These are phyloP conservation scores for Furcifer pardalis DNA, from an alignment of 2,797 vertebrate genomes.

Conservation along the genomic window DNA sequence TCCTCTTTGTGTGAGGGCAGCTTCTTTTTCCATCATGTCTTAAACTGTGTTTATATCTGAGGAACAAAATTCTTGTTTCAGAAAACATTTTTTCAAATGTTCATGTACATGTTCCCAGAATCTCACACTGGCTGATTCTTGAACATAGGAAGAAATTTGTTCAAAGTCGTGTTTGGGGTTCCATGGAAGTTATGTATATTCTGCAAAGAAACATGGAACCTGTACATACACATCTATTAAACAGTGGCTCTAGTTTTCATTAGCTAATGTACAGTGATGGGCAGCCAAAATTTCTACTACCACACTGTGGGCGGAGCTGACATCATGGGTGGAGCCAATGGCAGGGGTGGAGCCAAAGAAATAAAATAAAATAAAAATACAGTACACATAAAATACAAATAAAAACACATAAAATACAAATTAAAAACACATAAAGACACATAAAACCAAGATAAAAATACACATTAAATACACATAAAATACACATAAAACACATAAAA, in stretches of 20 bases:
- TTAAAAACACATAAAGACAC: too few species aligned
- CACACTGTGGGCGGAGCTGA: too few species aligned
- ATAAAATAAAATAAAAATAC: too few species aligned
- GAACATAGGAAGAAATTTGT: neutral
- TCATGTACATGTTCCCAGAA: neutral
- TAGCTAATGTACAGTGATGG: neutral
- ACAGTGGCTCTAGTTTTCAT: conserved; percentile 25
- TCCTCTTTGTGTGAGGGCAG: neutral
- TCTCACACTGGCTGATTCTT: neutral
- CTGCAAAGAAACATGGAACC: neutral
- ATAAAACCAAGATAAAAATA: too few species aligned
- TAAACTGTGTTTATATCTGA: neutral
- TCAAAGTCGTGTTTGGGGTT: neutral
- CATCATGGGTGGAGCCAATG: too few species aligned
- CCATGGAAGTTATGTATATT: neutral
- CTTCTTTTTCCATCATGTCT: neutral
- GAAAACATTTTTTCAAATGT: neutral
- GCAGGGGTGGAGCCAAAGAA: too few species aligned
- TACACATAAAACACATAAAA: too few species aligned
- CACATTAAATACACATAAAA: too few species aligned
- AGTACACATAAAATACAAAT: too few species aligned
- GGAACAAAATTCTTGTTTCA: neutral
- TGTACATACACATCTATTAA: conserved; percentile 8
- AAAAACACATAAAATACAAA: too few species aligned
- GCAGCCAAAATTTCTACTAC: too few species aligned